Conservation (phyloP, 53 echinoderm and acorn worm species). For the Antedon mediterranea region DNA sequence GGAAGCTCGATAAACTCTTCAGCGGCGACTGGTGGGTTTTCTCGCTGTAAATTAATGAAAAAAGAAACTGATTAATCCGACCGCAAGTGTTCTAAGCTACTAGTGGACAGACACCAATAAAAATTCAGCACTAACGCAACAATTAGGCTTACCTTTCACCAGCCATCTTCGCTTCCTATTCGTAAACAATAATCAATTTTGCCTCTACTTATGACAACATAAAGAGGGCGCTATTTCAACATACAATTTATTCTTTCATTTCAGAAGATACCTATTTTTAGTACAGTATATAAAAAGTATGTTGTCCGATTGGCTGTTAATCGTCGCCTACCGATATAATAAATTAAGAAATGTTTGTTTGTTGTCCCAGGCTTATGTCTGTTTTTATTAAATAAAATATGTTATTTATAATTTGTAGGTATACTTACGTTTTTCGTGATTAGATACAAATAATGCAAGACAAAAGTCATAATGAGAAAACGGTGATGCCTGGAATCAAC, state of each 20-base stretch:
- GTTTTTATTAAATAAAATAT: too few species aligned
- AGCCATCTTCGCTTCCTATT: constrained; percentile 1
- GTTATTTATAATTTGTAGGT: too few species aligned
- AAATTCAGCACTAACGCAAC: background rate
- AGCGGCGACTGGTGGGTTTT: background rate
- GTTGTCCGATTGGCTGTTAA: too few species aligned
- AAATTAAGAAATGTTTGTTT: too few species aligned
- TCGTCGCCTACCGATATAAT: too few species aligned
- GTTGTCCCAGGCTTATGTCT: too few species aligned
- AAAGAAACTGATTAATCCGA: background rate
- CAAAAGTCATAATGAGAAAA: too few species aligned
- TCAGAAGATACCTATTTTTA: too few species aligned
- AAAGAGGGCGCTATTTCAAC: background rate
- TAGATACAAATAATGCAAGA: too few species aligned
- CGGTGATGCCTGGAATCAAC: too few species aligned
- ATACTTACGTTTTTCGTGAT: too few species aligned
- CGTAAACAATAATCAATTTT: background rate
- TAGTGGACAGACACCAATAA: background rate
- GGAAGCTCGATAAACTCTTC: background rate
- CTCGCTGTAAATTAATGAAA: background rate
- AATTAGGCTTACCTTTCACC: background rate
- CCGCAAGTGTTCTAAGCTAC: background rate
- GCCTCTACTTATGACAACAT: background rate
- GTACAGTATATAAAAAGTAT: too few species aligned
- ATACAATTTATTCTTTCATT: background rate